Evolutionary conservation across 2,888 invertebrate species (phyloP), one percentile per base, ranked within the genome.

Genomic region (Osedax fenrisi): DNA sequence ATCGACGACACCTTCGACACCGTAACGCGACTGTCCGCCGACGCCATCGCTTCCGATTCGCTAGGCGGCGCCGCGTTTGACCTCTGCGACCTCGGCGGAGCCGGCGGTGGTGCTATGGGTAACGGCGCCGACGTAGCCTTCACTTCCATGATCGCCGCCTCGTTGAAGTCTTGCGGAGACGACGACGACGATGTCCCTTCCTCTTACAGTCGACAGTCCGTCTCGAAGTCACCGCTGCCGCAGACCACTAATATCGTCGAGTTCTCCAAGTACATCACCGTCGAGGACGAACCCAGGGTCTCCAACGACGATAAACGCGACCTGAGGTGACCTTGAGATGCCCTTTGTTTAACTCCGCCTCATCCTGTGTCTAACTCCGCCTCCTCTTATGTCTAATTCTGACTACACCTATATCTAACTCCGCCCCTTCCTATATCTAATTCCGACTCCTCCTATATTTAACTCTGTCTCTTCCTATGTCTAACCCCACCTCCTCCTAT

Each of bases 11-110:
- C n/a, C n/a, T n/a, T n/a, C n/a, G n/a, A n/a, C n/a, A n/a, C n/a
- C n/a, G n/a, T n/a, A n/a, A n/a, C n/a, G n/a, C n/a, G n/a, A n/a
- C n/a, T n/a, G n/a, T n/a, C 69, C 78, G 68, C 56, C 75, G 22
- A 77, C 77, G 21, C 72, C 78, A 13, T 72, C 75, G 72, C 77
- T 79, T 72, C 17, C 13, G 13, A 10, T 56, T 56, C 56, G 10
- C 56, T 17, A 56, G 56, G 10, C 13, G 10, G 10, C 17, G 56
- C 17, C 56, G 17, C 17, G 56, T 13, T n/a, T n/a, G n/a, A n/a
- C n/a, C n/a, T n/a, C n/a, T 21, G 22, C 64, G 2, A 13, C 64
- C 22, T 25, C 64, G 1, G 24, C 23, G 64, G 64, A 17, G 64
- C 2, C 64, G 21, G 24, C 3, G 2, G 10, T 2, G 22, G 24